A percentile compares a stretch with the other conserved stretches of the same genome.
phyloP scores from a whole-genome alignment of 2,113 vertebrate genomes.

The Damaliscus lunatus region DNA sequence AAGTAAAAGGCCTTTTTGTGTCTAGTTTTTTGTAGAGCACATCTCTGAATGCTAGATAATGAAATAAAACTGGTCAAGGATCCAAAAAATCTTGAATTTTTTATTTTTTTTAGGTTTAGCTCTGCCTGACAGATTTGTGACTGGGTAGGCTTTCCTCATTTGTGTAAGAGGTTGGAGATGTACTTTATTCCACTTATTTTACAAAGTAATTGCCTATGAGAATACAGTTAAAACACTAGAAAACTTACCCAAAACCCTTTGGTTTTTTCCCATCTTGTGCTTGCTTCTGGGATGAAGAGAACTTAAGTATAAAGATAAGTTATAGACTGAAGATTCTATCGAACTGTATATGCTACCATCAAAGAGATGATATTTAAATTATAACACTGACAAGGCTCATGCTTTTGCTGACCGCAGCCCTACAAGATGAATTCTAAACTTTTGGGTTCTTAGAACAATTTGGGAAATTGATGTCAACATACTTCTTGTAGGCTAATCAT shows the following conservation, averaged over 20 bases:
- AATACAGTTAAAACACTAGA: slow-evolving; percentile 3
- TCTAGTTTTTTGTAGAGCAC: slow-evolving; percentile 30
- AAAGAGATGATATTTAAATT: background rate
- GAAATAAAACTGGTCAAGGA: slow-evolving; percentile 56
- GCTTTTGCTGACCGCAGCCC: background rate
- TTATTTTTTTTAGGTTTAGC: background rate
- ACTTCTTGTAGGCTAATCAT: background rate
- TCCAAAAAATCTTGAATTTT: background rate
- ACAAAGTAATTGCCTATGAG: background rate
- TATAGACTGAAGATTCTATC: background rate
- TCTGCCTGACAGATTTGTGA: slow-evolving; percentile 14
- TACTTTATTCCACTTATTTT: background rate
- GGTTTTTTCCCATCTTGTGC: background rate
- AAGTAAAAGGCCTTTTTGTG: slow-evolving; percentile 51
- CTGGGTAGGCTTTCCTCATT: background rate
- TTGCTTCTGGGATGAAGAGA: background rate
- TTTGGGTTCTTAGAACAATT: background rate
- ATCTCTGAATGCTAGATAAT: slow-evolving; percentile 40
- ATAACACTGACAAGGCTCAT: background rate
- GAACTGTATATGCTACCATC: background rate
- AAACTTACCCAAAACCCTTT: background rate
- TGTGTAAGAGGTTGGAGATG: background rate
- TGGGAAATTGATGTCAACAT: background rate
- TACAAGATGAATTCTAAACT: background rate
- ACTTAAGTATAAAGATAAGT: background rate